phyloP scores from a whole-genome alignment of 2,888 invertebrate species.

The Ganaspis brasiliensis region DNA sequence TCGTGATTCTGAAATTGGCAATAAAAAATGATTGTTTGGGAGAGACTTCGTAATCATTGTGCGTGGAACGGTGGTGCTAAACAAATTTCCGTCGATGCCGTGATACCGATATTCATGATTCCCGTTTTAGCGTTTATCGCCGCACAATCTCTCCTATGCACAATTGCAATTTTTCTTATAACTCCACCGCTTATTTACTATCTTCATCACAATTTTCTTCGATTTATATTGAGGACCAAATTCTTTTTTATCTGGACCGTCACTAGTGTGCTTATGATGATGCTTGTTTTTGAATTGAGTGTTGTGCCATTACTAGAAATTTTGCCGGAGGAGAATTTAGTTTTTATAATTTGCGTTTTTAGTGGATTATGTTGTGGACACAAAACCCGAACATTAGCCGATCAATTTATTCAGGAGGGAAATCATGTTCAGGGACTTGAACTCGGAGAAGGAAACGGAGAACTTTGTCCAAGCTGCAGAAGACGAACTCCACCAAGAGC shows the following conservation, averaged over 20 bases:
- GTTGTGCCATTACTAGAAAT: constrained; percentile 89
- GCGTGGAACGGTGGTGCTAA: constrained; percentile 72
- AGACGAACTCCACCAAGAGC: constrained; percentile 86
- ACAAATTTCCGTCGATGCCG: constrained; percentile 77
- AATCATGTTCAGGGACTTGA: constrained; percentile 69
- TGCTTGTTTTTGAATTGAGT: constrained; percentile 86
- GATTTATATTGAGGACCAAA: constrained; percentile 82
- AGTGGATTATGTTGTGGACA: constrained; percentile 81
- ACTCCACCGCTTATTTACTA: constrained; percentile 77
- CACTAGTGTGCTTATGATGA: constrained; percentile 85
- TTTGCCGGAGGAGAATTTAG: constrained; percentile 85
- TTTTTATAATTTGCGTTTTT: constrained; percentile 82
- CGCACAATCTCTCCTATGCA: constrained; percentile 74
- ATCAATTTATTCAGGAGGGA: constrained; percentile 68
- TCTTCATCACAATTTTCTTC: constrained; percentile 73
- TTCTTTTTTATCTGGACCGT: constrained; percentile 90
- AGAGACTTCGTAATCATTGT: constrained; percentile 53
- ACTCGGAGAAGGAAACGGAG: constrained; percentile 73
- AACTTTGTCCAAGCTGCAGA: constrained; percentile 84
- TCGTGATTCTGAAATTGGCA: neutral
- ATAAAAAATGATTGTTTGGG: constrained; percentile 56
- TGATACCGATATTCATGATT: constrained; percentile 76
- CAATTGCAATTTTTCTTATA: constrained; percentile 72
- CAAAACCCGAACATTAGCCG: constrained; percentile 74
- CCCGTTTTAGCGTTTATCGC: constrained; percentile 75